Conservation (phyloP, 2,113 vertebrate species). For the Noctilio leporinus region DNA sequence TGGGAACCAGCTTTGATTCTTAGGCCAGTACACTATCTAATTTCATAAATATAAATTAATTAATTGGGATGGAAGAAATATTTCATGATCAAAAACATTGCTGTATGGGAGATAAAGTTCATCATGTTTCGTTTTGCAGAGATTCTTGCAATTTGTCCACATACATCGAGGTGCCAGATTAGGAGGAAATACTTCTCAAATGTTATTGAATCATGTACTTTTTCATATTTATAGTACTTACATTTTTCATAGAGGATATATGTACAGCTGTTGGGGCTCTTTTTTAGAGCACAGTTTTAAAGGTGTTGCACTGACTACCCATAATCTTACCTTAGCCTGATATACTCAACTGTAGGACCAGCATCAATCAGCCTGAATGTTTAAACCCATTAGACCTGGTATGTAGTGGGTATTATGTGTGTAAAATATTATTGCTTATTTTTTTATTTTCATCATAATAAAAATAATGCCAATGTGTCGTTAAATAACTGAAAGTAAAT, state of each 20-base stretch:
- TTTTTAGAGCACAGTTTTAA: neutral
- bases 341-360: neutral
- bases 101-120: fast-evolving
- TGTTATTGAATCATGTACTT: neutral
- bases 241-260: neutral
- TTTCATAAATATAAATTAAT: neutral
- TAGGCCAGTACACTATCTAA: neutral
- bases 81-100: neutral
- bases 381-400: neutral
- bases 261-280: neutral
- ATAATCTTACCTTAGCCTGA: neutral
- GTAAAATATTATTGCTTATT: neutral
- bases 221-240: neutral
- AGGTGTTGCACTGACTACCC: fast-evolving
- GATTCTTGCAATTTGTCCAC: neutral
- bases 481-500: neutral
- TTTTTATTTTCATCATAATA: neutral
- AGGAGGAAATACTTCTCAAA: neutral
- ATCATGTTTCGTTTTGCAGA: fast-evolving
- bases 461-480: neutral
- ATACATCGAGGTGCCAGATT: neutral
- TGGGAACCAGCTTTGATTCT: neutral
- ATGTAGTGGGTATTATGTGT: too few species aligned
- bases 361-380: neutral
- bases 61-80: neutral